phyloP scores from a whole-genome alignment of 2,113 vertebrate genomes.

The Equus przewalskii region DNA sequence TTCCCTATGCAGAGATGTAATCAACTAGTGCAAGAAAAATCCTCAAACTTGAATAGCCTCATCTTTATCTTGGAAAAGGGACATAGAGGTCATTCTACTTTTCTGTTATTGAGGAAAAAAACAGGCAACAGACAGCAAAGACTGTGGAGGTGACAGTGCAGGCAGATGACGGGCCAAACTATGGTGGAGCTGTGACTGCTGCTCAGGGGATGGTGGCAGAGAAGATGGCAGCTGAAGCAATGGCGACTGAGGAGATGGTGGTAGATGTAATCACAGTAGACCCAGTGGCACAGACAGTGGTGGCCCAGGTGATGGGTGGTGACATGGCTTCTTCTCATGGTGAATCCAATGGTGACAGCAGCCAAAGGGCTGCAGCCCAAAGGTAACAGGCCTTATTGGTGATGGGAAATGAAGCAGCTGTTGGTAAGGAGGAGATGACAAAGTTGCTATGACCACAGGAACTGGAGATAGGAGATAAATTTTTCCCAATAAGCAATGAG shows the following conservation, averaged over 20 bases:
- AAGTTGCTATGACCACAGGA: neutral
- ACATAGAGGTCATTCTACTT: neutral
- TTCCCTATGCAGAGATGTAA: neutral
- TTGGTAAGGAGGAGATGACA: neutral
- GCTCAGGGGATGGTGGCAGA: neutral
- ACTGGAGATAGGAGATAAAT: neutral
- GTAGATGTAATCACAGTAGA: neutral
- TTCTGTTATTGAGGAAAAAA: neutral
- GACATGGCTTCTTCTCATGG: neutral
- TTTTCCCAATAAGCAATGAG: neutral
- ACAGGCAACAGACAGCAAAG: neutral
- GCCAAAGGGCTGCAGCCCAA: neutral
- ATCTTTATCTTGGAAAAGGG: neutral
- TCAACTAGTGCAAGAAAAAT: neutral
- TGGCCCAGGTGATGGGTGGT: neutral
- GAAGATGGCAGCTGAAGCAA: neutral
- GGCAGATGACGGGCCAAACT: neutral
- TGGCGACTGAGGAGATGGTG: neutral
- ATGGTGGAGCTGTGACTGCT: constrained; percentile 59
- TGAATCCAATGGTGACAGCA: neutral
- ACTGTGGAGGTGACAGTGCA: neutral
- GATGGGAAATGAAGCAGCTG: neutral
- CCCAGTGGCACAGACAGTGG: neutral
- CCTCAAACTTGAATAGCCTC: neutral
- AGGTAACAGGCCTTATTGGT: neutral